phyloP scores from a whole-genome alignment of 2,797 vertebrate species.

The Melanogrammus aeglefinus region DNA sequence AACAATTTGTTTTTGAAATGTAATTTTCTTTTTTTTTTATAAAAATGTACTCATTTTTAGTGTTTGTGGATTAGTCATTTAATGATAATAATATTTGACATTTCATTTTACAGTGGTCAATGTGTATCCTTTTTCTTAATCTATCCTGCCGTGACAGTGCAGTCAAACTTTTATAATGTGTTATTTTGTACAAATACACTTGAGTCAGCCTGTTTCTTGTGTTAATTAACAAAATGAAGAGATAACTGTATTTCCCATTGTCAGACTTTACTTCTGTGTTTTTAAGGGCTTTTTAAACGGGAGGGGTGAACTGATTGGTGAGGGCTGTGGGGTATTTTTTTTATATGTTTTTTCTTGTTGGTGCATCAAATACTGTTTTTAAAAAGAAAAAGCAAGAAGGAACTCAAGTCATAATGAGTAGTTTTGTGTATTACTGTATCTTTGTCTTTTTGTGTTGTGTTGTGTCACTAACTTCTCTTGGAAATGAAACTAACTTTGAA shows the following conservation, averaged over 20 bases:
- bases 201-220: slow-evolving; percentile 54
- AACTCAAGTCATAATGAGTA: slow-evolving; percentile 28
- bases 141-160: slow-evolving; percentile 57
- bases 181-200: slow-evolving; percentile 59
- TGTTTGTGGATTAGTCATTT: slow-evolving; percentile 51
- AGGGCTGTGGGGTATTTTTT: slow-evolving; percentile 43
- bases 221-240: slow-evolving; percentile 35
- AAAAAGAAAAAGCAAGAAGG: slow-evolving; percentile 23
- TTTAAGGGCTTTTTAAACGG: slow-evolving; percentile 59
- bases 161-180: slow-evolving; percentile 41
- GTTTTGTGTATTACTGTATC: slow-evolving; percentile 54
- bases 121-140: slow-evolving; percentile 41
- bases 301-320: slow-evolving; percentile 33
- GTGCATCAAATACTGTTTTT: slow-evolving; percentile 40
- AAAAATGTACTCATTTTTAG: slow-evolving; percentile 59
- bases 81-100: slow-evolving; percentile 67
- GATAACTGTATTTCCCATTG: slow-evolving; percentile 32
- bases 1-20: slow-evolving; percentile 65
- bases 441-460: slow-evolving; percentile 59
- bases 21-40: slow-evolving; percentile 73
- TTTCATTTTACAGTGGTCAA: slow-evolving; percentile 68
- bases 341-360: slow-evolving; percentile 30
- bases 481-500: slow-evolving; percentile 79
- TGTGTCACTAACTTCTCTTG: slow-evolving; percentile 65
- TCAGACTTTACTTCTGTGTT: slow-evolving; percentile 42